Percentiles rank a stretch among this genome's conserved stretches.
These are phyloP conservation scores for Xiphophorus couchianus DNA, from an alignment of 2,113 vertebrate species.

Conservation along the genomic window DNA sequence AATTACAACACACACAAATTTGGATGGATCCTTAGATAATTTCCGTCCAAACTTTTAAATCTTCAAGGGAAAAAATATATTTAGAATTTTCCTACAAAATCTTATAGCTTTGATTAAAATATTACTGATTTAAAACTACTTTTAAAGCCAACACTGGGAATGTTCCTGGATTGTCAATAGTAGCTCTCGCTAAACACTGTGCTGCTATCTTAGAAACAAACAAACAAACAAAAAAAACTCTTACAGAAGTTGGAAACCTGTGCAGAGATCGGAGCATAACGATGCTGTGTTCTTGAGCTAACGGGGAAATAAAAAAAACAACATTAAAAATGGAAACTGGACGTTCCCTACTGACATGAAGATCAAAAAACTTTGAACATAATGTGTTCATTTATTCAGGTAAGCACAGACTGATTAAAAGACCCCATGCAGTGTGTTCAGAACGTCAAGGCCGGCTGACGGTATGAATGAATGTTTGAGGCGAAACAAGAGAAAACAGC, in stretches of 20 bases:
- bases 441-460: constrained; percentile 7
- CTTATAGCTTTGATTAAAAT: background rate
- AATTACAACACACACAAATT: too few species aligned
- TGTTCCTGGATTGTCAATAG: constrained; percentile 1
- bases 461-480: constrained; percentile 44
- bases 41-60: background rate
- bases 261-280: background rate
- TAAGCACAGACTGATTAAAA: constrained; percentile 25
- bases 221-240: background rate
- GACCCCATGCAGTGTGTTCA: constrained; percentile 15
- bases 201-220: background rate
- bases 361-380: background rate
- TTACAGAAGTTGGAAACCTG: background rate
- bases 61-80: background rate
- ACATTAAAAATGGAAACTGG: background rate
- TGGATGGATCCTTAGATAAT: too few species aligned
- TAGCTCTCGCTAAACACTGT: background rate
- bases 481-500: constrained; percentile 26
- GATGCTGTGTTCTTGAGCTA: background rate
- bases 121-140: background rate
- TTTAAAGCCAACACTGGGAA: background rate
- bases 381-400: constrained; percentile 20
- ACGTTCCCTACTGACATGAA: background rate
- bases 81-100: background rate
- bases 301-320: background rate